phyloP scores from a whole-genome alignment of 2,113 vertebrate species.

The Hypanus sabinus region DNA sequence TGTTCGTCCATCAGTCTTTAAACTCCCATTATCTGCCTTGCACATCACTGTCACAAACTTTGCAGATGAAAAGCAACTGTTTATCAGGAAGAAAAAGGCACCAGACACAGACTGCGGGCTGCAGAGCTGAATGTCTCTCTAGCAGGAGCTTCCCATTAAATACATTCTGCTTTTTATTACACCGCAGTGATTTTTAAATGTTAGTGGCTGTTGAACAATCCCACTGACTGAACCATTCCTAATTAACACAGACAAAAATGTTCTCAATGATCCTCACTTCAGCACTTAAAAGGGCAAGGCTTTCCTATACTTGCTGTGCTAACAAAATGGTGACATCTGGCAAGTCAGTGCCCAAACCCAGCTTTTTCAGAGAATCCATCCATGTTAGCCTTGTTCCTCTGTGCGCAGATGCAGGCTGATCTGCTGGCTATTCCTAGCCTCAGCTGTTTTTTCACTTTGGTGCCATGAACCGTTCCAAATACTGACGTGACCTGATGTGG shows the following conservation, averaged over 20 bases:
- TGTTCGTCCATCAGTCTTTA: background rate
- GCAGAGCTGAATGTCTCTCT: background rate
- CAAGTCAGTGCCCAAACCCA: background rate
- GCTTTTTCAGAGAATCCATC: background rate
- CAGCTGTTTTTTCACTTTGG: no score
- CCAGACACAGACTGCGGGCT: background rate
- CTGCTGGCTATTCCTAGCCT: no score
- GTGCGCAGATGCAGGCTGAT: no score
- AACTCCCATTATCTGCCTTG: background rate
- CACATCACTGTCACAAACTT: background rate
- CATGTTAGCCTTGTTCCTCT: no score
- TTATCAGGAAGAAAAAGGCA: background rate
- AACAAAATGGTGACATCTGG: background rate
- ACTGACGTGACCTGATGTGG: no score
- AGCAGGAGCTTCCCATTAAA: background rate
- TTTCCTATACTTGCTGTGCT: conserved; percentile 13
- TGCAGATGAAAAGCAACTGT: background rate
- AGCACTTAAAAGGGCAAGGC: background rate
- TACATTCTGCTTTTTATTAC: background rate
- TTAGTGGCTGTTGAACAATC: background rate
- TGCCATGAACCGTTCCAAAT: no score
- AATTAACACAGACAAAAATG: background rate
- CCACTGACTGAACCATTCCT: background rate
- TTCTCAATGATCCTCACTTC: background rate
- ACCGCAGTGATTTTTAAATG: background rate